A percentile compares a stretch with the other conserved stretches of the same genome.
Evolutionary conservation across 2,888 invertebrate species (phyloP).

Genomic region (Hermaeophaga mercurialis): DNA sequence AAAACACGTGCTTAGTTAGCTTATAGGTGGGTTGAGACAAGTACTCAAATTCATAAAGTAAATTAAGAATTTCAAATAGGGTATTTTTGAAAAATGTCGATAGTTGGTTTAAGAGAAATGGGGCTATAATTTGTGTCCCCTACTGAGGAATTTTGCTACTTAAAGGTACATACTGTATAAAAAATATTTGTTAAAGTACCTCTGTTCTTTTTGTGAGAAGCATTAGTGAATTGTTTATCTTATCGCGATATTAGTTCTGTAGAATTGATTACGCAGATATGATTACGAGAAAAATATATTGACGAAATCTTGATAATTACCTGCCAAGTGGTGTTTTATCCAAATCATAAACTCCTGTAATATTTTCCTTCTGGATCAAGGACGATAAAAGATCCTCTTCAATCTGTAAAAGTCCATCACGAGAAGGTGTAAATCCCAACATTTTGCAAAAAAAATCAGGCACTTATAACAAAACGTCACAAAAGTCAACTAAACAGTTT

Average conservation of each 20-base stretch:
- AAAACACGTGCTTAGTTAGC: too few relatives aligned
- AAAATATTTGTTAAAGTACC: too few relatives aligned
- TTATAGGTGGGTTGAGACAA: too few relatives aligned
- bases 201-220: not conserved
- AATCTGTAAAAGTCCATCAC: constrained; percentile 75
- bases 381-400: constrained; percentile 70
- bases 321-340: constrained; percentile 86
- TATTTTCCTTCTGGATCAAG: constrained; percentile 74
- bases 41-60: too few relatives aligned
- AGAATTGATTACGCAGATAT: constrained; percentile 10
- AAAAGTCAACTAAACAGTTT: constrained; percentile 31
- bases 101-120: too few relatives aligned
- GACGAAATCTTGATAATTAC: constrained; percentile 55
- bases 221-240: constrained; percentile 2
- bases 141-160: too few relatives aligned
- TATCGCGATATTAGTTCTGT: constrained; percentile 7
- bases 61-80: too few relatives aligned
- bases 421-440: constrained; percentile 64
- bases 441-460: constrained; percentile 50
- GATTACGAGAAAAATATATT: not conserved
- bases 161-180: too few relatives aligned
- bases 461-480: constrained; percentile 30
- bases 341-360: constrained; percentile 78
- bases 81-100: too few relatives aligned
- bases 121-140: too few relatives aligned